Conservation (phyloP, 2,113 vertebrate genomes). For the Psittacula cyanocephala region DNA sequence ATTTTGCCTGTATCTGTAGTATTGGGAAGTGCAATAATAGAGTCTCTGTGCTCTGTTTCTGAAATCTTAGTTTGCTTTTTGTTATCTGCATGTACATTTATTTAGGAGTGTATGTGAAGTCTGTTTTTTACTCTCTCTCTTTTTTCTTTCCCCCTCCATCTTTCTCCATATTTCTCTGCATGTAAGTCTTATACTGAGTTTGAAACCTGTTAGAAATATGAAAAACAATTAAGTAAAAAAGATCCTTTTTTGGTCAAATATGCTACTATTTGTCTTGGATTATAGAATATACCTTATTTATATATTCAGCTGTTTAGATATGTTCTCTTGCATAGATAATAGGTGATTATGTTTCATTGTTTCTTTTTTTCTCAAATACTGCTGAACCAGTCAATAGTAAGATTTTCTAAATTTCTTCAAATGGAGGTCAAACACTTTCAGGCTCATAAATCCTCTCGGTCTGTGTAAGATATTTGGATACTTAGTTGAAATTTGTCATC, state of each 20-base stretch:
- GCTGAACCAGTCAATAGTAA: not conserved
- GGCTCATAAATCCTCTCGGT: not conserved
- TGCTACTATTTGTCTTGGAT: not conserved
- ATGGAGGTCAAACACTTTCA: not conserved
- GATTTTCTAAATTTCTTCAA: slow-evolving; percentile 20
- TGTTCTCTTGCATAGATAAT: not conserved
- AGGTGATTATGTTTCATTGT: not conserved
- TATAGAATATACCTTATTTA: not conserved
- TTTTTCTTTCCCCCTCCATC: not conserved
- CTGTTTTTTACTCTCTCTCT: not conserved
- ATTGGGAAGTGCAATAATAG: slow-evolving; percentile 1
- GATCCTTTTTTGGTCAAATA: not conserved
- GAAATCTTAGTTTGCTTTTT: not conserved
- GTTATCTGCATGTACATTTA: not conserved
- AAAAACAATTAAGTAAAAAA: not conserved
- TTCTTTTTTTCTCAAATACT: not conserved
- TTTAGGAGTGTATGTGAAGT: not conserved
- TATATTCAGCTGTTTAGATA: not conserved
- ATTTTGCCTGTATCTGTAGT: slow-evolving; percentile 17
- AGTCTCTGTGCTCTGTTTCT: not conserved
- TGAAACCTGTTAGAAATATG: not conserved
- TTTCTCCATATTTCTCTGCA: not conserved
- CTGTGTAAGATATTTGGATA: not conserved
- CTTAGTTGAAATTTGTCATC: not conserved
- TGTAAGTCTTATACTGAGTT: not conserved